These are phyloP conservation scores for Cheilosia pagana DNA, from an alignment of 2,888 invertebrate species.

Conservation along the genomic window DNA sequence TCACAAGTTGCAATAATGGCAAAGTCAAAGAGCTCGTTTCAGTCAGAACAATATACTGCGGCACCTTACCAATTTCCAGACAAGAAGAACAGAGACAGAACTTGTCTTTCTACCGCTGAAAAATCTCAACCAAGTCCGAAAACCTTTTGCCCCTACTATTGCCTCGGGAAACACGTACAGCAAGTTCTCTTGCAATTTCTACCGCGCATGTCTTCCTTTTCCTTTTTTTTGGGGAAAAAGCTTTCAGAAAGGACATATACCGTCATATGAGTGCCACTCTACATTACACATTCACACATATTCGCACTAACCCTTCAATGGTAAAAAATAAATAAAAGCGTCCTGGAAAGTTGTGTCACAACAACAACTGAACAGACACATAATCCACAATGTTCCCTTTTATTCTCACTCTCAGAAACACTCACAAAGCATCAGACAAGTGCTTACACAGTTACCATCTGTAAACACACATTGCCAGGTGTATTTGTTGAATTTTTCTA, in stretches of 20 bases:
- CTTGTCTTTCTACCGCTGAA: too few relatives aligned
- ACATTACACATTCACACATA: neutral
- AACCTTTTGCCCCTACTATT: neutral
- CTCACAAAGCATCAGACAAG: neutral
- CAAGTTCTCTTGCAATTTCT: neutral
- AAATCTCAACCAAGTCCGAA: neutral
- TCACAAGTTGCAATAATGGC: too few relatives aligned
- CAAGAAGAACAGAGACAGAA: too few relatives aligned
- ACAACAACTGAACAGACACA: constrained; percentile 28
- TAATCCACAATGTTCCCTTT: constrained; percentile 1
- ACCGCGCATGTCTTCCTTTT: constrained; percentile 14
- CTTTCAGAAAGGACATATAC: constrained; percentile 4
- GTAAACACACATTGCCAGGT: constrained; percentile 19
- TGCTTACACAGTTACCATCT: constrained; percentile 11
- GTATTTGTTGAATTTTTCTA: constrained; percentile 21
- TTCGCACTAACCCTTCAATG: neutral
- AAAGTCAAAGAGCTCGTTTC: too few relatives aligned
- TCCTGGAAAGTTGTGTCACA: constrained; percentile 40
- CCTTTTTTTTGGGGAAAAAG: neutral
- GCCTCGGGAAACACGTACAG: neutral
- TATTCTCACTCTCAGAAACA: neutral
- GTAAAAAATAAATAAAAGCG: constrained; percentile 21
- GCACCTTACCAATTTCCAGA: too few relatives aligned
- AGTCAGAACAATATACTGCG: too few relatives aligned
- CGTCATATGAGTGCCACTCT: neutral